Base-by-base conservation (phyloP, 2,113 vertebrate genomes). In the Siniperca chuatsi region DNA sequence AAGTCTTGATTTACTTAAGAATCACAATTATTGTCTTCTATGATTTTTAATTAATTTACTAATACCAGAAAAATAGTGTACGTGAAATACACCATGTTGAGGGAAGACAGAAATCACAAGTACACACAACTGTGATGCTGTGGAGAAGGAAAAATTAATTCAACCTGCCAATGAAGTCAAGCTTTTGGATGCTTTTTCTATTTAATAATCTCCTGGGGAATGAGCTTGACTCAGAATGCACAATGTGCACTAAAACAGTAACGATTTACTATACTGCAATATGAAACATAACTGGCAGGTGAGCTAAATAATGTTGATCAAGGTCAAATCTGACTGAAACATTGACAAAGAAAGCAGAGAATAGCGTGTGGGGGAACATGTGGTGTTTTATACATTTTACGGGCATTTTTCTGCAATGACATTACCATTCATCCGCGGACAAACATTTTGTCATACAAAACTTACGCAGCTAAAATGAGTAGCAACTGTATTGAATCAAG, bases 161-260 rank as follows among this genome's bases (percentile, higher is more conserved):
- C 42, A 72, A 77, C 40, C 58, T 71, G 33, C 23, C 10, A 64
- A 61, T 20, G 40, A 25, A 81, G 54, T 35, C 37, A 52, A 72
- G 42, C n/a, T 20, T 76, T 55, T 29, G 40, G 64, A 73, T 81
- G 40, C 15, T 54, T 79, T 74, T 58, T 65, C 20, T 50, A 12
- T 84, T 58, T 52, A 40, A 73, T 70, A 64, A 48, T 48, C 37
- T 83, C 25, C 25, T 4, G 8, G 5, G 60, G n/a, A 61, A 18
- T 75, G 44, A 67, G 4, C 4, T 69, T 50, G 44, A 72, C 8
- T 29, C 29, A 29, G 29, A 29, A 29, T 29, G 16, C 44, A 15
- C 21, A 25, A 0, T 46, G 25, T 46, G 8, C 3, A 12, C 33
- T 54, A 20, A 46, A 55, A 4, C 50, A 48, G 1, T 20, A 55